Conservation (phyloP, 2,797 vertebrate genomes). For the Sphaeramia orbicularis region DNA sequence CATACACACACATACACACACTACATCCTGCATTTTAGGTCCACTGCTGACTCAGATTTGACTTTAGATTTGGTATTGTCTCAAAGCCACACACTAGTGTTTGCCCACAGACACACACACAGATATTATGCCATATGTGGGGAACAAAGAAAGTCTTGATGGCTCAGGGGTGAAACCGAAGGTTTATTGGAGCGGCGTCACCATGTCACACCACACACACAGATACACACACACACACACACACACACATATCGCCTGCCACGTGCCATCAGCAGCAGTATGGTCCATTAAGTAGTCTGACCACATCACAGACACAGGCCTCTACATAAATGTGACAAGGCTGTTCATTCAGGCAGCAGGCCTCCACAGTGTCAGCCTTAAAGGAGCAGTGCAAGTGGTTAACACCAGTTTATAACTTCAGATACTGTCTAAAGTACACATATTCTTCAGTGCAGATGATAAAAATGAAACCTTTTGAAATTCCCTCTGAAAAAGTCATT, state of each 20-base stretch:
- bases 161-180: slow-evolving; percentile 24
- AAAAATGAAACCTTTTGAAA: too few relatives aligned
- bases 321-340: slow-evolving; percentile 4
- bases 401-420: not conserved
- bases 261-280: slow-evolving; percentile 12
- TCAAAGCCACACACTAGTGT: slow-evolving; percentile 5
- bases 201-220: slow-evolving; percentile 13
- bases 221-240: not conserved
- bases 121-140: slow-evolving; percentile 7
- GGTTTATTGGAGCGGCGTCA: slow-evolving; percentile 26
- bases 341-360: slow-evolving; percentile 2
- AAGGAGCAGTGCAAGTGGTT: not conserved
- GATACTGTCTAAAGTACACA: too few relatives aligned
- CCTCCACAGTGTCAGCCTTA: not conserved
- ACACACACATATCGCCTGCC: slow-evolving; percentile 6
- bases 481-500: too few relatives aligned
- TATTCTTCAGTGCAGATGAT: too few relatives aligned
- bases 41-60: slow-evolving; percentile 32
- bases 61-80: slow-evolving; percentile 11
- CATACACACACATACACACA: slow-evolving; percentile 7
- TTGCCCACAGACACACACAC: not conserved
- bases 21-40: not conserved
- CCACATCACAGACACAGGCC: slow-evolving; percentile 15
- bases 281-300: slow-evolving; percentile 8
- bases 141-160: slow-evolving; percentile 7